Conservation (phyloP, 2,888 invertebrate genomes). For the Exocentrus adspersus region DNA sequence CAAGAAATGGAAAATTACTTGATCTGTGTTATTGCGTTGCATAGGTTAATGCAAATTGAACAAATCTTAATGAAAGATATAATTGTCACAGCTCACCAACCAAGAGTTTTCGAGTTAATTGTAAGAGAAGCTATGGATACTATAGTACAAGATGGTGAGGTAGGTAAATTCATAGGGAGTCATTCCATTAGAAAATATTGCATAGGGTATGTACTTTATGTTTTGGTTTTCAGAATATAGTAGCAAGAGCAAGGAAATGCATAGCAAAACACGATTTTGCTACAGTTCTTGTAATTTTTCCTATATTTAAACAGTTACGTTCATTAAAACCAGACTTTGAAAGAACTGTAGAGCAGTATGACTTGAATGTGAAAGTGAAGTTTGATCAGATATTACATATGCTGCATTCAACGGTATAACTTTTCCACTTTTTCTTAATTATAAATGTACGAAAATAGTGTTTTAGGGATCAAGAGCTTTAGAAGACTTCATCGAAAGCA, state of each 20-base stretch:
- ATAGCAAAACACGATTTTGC: constrained; percentile 82
- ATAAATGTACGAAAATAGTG: constrained; percentile 51
- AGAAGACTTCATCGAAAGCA: constrained; percentile 92
- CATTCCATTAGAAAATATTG: neutral
- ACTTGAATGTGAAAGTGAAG: constrained; percentile 75
- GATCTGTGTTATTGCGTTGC: constrained; percentile 82
- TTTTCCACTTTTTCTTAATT: neutral
- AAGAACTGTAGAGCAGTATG: constrained; percentile 77
- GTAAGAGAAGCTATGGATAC: constrained; percentile 86
- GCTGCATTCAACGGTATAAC: constrained; percentile 76
- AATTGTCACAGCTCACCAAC: constrained; percentile 82
- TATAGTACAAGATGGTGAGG: constrained; percentile 88
- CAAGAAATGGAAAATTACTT: constrained; percentile 87
- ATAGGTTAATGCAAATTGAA: constrained; percentile 89
- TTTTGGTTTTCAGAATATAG: constrained; percentile 74
- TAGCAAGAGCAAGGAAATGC: constrained; percentile 77
- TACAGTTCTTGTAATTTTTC: constrained; percentile 82
- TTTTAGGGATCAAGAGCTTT: constrained; percentile 86
- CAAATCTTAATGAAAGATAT: constrained; percentile 84
- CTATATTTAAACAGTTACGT: constrained; percentile 81
- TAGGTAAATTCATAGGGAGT: constrained; percentile 52
- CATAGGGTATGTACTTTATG: no score
- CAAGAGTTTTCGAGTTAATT: constrained; percentile 84
- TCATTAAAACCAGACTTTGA: constrained; percentile 84
- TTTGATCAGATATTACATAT: constrained; percentile 79